Conservation (phyloP, 2,113 vertebrate species). For the Arenaria interpres region DNA sequence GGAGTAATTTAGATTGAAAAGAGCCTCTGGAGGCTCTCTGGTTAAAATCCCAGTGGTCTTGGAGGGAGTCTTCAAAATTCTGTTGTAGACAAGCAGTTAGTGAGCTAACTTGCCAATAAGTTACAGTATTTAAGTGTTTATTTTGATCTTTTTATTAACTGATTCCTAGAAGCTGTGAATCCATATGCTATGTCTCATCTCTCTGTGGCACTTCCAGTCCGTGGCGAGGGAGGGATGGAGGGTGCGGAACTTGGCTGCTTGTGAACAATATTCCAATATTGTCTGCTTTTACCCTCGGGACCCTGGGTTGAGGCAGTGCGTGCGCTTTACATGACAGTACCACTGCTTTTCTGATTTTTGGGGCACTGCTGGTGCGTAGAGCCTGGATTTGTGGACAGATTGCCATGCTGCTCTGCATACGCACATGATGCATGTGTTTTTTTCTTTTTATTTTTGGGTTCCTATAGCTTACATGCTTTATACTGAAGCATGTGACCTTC, state of each 20-base stretch:
- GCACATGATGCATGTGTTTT: background rate
- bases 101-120: background rate
- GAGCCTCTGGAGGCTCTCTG: background rate
- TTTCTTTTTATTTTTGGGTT: background rate
- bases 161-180: background rate
- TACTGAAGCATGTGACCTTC: background rate
- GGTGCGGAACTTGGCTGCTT: background rate
- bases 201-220: background rate
- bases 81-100: background rate
- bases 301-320: background rate
- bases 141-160: background rate
- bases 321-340: background rate
- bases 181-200: background rate
- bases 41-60: background rate
- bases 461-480: fast-evolving
- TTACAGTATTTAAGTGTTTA: background rate
- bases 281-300: background rate
- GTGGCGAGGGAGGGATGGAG: background rate
- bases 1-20: background rate
- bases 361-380: background rate
- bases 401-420: background rate
- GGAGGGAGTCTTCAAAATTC: background rate
- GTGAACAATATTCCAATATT: background rate
- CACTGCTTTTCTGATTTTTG: background rate
- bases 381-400: background rate